These are phyloP conservation scores for Brienomyrus brachyistius DNA, from an alignment of 2,113 vertebrate genomes.

Conservation along the genomic window DNA sequence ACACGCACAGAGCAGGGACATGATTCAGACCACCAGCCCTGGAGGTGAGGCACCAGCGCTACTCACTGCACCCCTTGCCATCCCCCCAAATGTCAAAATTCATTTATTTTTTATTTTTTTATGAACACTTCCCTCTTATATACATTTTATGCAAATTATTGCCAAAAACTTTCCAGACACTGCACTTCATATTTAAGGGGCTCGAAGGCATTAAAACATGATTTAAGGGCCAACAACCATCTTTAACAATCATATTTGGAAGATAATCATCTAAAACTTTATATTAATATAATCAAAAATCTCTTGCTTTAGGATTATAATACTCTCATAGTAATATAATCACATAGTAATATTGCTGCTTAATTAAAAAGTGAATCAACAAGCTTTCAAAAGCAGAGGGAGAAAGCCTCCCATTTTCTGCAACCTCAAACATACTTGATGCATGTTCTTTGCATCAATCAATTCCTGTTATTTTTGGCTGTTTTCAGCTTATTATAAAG, in stretches of 20 bases:
- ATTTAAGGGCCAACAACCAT: background rate
- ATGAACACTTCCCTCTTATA: background rate
- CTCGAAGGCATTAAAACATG: background rate
- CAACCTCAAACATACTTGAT: background rate
- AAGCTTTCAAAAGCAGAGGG: background rate
- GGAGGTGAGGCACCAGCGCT: background rate
- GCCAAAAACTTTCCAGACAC: background rate
- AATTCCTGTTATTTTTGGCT: constrained; percentile 7
- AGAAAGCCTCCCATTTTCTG: background rate
- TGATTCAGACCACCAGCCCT: background rate
- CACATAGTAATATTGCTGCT: background rate
- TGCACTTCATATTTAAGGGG: background rate
- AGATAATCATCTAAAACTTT: background rate
- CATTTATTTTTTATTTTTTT: background rate
- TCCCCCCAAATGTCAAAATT: background rate
- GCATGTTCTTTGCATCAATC: background rate
- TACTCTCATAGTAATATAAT: background rate
- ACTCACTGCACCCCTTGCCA: background rate
- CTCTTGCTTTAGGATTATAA: background rate
- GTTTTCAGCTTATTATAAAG: background rate
- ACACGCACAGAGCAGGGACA: background rate
- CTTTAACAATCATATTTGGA: background rate
- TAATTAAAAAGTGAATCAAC: background rate
- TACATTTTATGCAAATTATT: background rate
- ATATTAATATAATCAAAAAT: background rate